Base-by-base conservation (phyloP, 2,888 invertebrate genomes). In the Cyclophora punctaria region DNA sequence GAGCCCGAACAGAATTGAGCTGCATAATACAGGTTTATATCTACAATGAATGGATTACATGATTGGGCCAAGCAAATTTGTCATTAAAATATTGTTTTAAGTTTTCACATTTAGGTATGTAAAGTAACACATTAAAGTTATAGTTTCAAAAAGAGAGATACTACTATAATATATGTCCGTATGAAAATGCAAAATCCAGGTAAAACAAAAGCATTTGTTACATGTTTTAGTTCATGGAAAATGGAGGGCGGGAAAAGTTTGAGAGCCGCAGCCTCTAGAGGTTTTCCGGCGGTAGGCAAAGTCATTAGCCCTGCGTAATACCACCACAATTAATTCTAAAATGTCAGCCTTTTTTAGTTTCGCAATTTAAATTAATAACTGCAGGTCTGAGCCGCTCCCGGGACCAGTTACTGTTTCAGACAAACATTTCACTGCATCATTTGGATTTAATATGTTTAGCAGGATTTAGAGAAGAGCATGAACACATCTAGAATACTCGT, bases 331-430 rank as follows among this genome's bases (percentile, higher is more conserved):
- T 55, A 55, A 52, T 55, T 50, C 46, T 37, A 49, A 57, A 59
- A 56, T 53, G 56, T 57, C 55, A 54, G 49, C 50, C 51, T 56
- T 57, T 60, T 60, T 58, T 55, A 56, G 56, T 55, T 57, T 50
- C 51, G 44, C 52, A 53, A 54, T 60, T 58, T 52, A 50, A 57
- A 57, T 57, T 52, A 55, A 51, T 55, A 55, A 46, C 48, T 45
- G 45, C n/a, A 43, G 43, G 33, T 34, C 5, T 43, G 35, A 33
- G 5, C 50, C 47, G 45, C 41, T 49, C 41, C 41, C 41, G 6
- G 41, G n/a, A 41, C 41, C n/a, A 41, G 5, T 7, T 3, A 0
- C 7, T 41, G 41, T 41, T 41, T n/a, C n/a, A 41, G 7, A 6
- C n/a, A 41, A n/a, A 41, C 41, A 7, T 7, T 41, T 41, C 6